Percentiles rank a stretch among this genome's conserved stretches.
Conservation (phyloP, 2,113 vertebrate species). For the Lepisosteus osseus region DNA sequence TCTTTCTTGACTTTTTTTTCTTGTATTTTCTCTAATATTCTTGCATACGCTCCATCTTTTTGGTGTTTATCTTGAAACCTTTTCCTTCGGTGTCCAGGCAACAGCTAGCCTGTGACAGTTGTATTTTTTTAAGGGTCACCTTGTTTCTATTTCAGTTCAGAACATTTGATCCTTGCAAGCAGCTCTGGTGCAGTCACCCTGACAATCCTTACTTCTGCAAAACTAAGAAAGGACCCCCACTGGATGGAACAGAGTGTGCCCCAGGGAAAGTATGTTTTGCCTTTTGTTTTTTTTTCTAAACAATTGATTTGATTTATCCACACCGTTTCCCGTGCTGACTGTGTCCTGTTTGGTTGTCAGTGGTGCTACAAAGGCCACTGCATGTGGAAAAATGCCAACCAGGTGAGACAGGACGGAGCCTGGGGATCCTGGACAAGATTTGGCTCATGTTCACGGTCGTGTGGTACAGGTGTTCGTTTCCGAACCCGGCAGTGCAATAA, state of each 20-base stretch:
- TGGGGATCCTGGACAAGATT: conserved; percentile 92
- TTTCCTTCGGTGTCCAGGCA: too few species aligned
- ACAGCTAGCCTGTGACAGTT: too few species aligned
- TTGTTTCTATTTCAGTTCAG: conserved; percentile 74
- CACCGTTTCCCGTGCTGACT: background rate
- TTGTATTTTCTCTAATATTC: too few species aligned
- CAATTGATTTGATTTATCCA: too few species aligned
- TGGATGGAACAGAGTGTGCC: conserved; percentile 92
- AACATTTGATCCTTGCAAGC: conserved; percentile 95
- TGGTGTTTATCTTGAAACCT: too few species aligned
- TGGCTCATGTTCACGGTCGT: conserved; percentile 88
- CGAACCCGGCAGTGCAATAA: conserved; percentile 91
- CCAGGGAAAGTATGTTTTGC: conserved; percentile 78
- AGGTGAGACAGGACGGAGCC: conserved; percentile 86
- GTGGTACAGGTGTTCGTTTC: conserved; percentile 88
- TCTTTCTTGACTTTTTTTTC: too few species aligned
- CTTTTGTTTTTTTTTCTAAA: background rate
- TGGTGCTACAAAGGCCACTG: conserved; percentile 99
- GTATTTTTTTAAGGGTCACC: too few species aligned
- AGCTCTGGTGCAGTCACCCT: conserved; percentile 96
- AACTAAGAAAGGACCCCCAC: conserved; percentile 96
- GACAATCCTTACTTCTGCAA: conserved; percentile 98
- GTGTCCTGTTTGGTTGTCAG: conserved; percentile 46
- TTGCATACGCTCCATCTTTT: too few species aligned
- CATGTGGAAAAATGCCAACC: conserved; percentile 94